A percentile compares a stretch with the other conserved stretches of the same genome.
phyloP scores from a whole-genome alignment of 2,888 invertebrate species.

The Apodemia duryi region DNA sequence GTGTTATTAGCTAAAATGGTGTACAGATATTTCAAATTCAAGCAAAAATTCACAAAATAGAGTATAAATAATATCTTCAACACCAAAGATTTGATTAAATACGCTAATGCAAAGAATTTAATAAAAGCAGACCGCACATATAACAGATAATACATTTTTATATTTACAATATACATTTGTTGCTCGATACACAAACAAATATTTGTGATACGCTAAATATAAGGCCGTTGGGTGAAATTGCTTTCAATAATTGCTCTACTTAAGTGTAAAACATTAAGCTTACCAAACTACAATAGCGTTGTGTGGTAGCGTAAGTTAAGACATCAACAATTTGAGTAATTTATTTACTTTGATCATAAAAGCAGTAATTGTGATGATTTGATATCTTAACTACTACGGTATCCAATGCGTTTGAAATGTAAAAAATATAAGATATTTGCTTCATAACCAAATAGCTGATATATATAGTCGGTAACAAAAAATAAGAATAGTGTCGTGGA shows the following conservation, averaged over 20 bases:
- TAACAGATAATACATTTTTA: background rate
- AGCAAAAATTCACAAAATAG: too few relatives aligned
- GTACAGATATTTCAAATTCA: too few relatives aligned
- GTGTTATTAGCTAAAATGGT: background rate
- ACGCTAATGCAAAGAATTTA: background rate
- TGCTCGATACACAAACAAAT: conserved; percentile 9
- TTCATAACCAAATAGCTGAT: too few relatives aligned
- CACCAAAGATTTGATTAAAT: background rate
- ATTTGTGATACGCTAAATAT: background rate
- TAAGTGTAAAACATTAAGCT: conserved; percentile 9
- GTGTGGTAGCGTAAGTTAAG: background rate
- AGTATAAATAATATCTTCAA: background rate
- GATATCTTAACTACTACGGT: background rate
- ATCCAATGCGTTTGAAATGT: background rate
- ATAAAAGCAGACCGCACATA: background rate
- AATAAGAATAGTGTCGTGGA: too few relatives aligned
- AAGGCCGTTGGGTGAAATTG: conserved; percentile 17
- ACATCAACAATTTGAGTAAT: background rate
- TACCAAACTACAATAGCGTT: background rate
- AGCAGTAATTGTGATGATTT: background rate
- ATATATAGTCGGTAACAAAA: too few relatives aligned
- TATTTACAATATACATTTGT: conserved; percentile 10
- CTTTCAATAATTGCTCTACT: conserved; percentile 12
- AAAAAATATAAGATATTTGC: too few relatives aligned
- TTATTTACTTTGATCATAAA: background rate